Evolutionary conservation across 1,140 invertebrate genomes (phyloP), one percentile per base, ranked within the genome.

Genomic region (Heliconius hewitsoni): DNA sequence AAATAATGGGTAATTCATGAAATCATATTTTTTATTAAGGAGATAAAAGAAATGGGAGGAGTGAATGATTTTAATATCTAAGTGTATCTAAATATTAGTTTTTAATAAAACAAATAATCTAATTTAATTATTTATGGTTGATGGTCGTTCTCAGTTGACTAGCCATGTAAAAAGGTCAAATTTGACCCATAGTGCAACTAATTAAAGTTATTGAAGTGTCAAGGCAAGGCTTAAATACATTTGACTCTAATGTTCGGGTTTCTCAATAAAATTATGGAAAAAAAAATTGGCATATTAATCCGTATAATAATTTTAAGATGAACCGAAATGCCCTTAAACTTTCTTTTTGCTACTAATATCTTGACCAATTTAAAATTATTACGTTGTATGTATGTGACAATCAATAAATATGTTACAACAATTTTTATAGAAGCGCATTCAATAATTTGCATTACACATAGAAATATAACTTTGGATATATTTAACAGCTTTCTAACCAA

Each of bases 151-250:
- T 84, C 91, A 91, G 90, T 91, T 94, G 93, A 90, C 87, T 89
- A 92, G 81, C 80, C 90, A 93, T 87, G 91, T 91, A 91, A 80
- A 92, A 91, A 91, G 90, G 88, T 86, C 88, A 85, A 39, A 50
- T 74, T 81, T 83, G 82, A 81, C 80, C 80, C 84, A 86, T 83
- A 84, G 81, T 77, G 74, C 71, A 76, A 74, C 78, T 83, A 80
- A 84, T 84, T 82, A 77, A 34, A 46, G 71, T 55, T 80, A 66
- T 42, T 76, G 30, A 90, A 87, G 81, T 86, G 84, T 89, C 90
- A 91, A 90, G 89, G 90, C 78, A 77, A 88, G 85, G 84, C 6
- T 55, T 30, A 77, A 57, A 37, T 70, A 66, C 8, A 50, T 70
- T 76, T 76, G n/a, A 46, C 1, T 73, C 3, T 23, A 39, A 42